Evolutionary conservation across 2,797 vertebrate genomes (phyloP), one percentile per base, ranked within the genome.

Genomic region (Allobates femoralis): DNA sequence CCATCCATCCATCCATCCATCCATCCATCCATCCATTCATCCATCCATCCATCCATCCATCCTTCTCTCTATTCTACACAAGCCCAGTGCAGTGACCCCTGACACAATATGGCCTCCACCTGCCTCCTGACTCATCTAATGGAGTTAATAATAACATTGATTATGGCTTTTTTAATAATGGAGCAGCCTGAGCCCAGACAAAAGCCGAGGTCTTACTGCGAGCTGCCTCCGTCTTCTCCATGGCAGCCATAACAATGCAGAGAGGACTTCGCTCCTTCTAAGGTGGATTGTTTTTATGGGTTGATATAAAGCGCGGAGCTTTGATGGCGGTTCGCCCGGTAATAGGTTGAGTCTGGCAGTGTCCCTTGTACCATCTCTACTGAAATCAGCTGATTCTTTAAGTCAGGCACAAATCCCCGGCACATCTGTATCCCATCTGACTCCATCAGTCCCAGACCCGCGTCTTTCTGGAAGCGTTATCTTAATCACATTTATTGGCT

Each of bases 391-490:
- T 91, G 89, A 91, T 91, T 90, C 88, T 89, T 90, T 91, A 86
- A 90, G 92, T 93, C 93, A 91, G 92, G 91, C 91, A 90, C 89
- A 90, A 91, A 92, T 83, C 32, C 90, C 94, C 94, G 91, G 89
- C 92, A 95, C 97, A 98, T 98, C 96, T 99, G 97, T 89, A 94
- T 90, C 89, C 92, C 97, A 98, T 96, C 97, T 98, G 97, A 94
- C 87, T 89, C 56, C 81, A 91, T 91, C 92, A 93, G 93, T 93
- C 91, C 89, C 94, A 91, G 94, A 95, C 96, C 96, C 93, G 93
- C 96, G 96, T 96, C 94, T 92, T 90, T 94, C 94, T 95, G 96
- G 86, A 88, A 94, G 96, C 96, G 95, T 93, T 95, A 95, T 95
- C 94, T 95, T 96, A 96, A 97, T 96, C 95, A 94, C 95, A 96